Percentiles rank a stretch among this genome's conserved stretches.
Conservation (phyloP, 2,113 vertebrate species). For the Alaudala cheleensis region DNA sequence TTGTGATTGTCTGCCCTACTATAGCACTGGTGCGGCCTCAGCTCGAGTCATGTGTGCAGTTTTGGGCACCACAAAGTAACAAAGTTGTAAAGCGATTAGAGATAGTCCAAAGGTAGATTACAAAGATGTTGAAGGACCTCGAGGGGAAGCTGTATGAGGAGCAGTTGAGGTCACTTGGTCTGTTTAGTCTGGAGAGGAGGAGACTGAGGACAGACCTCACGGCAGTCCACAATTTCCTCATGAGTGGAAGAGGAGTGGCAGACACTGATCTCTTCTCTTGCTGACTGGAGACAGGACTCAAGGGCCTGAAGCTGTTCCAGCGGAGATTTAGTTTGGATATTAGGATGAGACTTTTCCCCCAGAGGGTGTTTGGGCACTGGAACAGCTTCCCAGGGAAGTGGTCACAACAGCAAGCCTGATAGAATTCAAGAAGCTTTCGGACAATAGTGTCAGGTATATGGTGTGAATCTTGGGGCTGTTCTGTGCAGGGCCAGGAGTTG, state of each 20-base stretch:
- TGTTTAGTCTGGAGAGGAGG: too few relatives aligned
- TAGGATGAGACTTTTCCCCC: not conserved
- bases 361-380: fast-evolving
- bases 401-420: not conserved
- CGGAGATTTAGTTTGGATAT: not conserved
- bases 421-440: not conserved
- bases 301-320: not conserved
- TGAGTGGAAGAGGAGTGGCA: not conserved
- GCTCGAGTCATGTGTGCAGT: not conserved
- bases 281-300: not conserved
- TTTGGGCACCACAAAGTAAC: not conserved
- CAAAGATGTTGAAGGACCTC: not conserved
- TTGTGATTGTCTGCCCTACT: not conserved
- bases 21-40: fast-evolving
- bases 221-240: not conserved
- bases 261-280: not conserved
- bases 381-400: not conserved
- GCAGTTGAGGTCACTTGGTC: too few relatives aligned
- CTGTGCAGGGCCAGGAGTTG: not conserved
- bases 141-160: not conserved
- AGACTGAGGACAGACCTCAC: too few relatives aligned
- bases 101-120: not conserved
- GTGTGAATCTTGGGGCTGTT: not conserved
- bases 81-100: not conserved
- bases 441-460: not conserved